Evolutionary conservation across 2,888 invertebrate species (phyloP), one percentile per base, ranked within the genome.

Genomic region (Leptothorax acervorum): DNA sequence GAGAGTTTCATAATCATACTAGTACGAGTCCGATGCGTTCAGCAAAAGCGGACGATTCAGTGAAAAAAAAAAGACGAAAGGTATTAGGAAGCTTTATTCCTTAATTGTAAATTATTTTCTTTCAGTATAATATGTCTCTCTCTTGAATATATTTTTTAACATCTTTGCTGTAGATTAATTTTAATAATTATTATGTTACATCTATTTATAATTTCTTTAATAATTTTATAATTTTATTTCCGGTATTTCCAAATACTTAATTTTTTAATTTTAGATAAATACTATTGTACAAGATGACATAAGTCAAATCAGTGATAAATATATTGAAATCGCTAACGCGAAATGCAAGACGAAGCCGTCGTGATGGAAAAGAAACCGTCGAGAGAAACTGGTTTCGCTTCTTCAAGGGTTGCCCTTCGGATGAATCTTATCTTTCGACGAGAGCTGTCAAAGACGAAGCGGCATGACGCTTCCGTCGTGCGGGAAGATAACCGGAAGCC

Each of bases 401-500:
- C 88, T 91, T 88, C 89, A 86, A 90, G 90, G 89, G 90, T 89
- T 87, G 89, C 91, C 89, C 88, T 82, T 66, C 83, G 87, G 85
- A 89, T 91, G 89, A 91, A 92, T 94, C 94, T 94, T 94, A 94
- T 94, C 94, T 93, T 86, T 86, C 91, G 63, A 91, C 92, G 94
- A 92, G 91, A 90, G 91, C 93, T 93, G 94, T 94, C 94, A 94
- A 94, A 94, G 93, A 93, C 92, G 93, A 93, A 88, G 90, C 89
- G 91, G 88, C 91, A 87, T 90, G 93, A 92, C 91, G 92, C 90
- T 94, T 94, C 94, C 94, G 93, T 91, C 91, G 92, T 87, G 89
- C 89, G 90, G 90, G 92, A 91, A 93, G 94, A 94, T 94, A 94
- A 94, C 93, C 94, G 93, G 94, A 94, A 93, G 91, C 89, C 88